These are phyloP conservation scores for Drosophila punjabiensis DNA, from an alignment of 1,140 invertebrate species.

Conservation along the genomic window DNA sequence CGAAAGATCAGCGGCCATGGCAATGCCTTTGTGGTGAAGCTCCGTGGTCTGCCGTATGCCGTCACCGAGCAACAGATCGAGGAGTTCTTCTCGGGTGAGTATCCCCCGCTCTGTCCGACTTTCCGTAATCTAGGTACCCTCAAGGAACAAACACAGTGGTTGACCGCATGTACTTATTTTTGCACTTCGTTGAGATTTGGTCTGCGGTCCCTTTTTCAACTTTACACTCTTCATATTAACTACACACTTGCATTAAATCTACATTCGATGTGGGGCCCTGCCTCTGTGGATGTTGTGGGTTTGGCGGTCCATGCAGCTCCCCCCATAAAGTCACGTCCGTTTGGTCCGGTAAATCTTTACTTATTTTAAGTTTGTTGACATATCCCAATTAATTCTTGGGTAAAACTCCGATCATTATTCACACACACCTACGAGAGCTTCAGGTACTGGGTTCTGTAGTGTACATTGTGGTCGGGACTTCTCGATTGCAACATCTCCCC, in stretches of 20 bases:
- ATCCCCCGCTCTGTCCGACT: not conserved
- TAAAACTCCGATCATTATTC: conserved; percentile 19
- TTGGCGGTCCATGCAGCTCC: conserved; percentile 17
- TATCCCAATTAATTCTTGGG: conserved; percentile 20
- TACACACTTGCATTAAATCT: conserved; percentile 34
- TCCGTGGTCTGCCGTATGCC: conserved; percentile 81
- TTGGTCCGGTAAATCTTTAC: conserved; percentile 24
- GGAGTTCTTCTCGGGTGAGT: conserved; percentile 84
- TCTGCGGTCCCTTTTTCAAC: conserved; percentile 37
- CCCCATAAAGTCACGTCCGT: conserved; percentile 31
- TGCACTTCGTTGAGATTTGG: conserved; percentile 44
- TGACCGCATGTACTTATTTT: conserved; percentile 45
- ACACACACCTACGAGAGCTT: conserved; percentile 17
- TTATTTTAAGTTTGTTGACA: conserved; percentile 9
- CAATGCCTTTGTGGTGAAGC: conserved; percentile 78
- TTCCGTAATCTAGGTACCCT: conserved; percentile 7
- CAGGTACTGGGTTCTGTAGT: conserved; percentile 27
- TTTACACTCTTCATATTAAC: conserved; percentile 43
- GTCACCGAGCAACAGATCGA: conserved; percentile 82
- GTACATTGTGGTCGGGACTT: conserved; percentile 25
- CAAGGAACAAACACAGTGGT: conserved; percentile 41
- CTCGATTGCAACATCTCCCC: conserved; percentile 28
- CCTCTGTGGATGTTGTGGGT: conserved; percentile 25
- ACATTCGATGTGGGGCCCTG: conserved; percentile 28
- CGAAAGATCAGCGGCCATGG: conserved; percentile 76